Evolutionary conservation across 2,113 vertebrate species (phyloP).

Genomic region (Antidorcas marsupialis): DNA sequence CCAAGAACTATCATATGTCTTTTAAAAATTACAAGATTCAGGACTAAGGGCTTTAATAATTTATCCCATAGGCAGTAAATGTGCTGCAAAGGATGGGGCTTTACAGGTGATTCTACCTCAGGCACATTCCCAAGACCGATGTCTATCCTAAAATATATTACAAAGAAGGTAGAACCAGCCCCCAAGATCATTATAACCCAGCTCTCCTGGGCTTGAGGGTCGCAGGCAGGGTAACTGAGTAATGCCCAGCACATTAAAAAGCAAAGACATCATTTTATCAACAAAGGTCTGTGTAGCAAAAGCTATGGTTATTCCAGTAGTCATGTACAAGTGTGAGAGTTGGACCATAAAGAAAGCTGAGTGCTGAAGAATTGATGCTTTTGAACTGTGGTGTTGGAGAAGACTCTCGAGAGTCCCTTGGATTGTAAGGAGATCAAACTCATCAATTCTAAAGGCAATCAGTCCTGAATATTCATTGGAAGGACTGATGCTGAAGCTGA

Average conservation of each 20-base stretch:
- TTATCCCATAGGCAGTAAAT: background rate
- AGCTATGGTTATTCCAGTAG: background rate
- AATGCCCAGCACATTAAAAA: background rate
- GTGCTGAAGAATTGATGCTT: background rate
- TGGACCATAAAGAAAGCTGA: background rate
- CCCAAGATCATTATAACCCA: rapidly evolving
- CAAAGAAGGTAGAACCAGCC: background rate
- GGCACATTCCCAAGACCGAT: rapidly evolving
- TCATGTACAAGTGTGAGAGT: background rate
- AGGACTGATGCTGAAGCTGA: background rate
- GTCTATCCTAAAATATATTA: no score
- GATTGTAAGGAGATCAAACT: background rate
- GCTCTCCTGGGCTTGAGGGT: background rate
- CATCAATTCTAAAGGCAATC: background rate
- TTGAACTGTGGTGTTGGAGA: background rate
- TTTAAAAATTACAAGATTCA: background rate
- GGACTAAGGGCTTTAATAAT: background rate
- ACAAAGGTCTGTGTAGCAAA: background rate
- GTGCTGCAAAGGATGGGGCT: no score
- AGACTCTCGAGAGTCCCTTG: background rate
- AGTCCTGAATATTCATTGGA: background rate
- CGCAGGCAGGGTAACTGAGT: rapidly evolving
- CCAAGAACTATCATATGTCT: rapidly evolving
- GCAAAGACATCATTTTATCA: background rate
- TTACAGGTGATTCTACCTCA: rapidly evolving